Evolutionary conservation across 2,888 invertebrate species (phyloP).

Genomic region (Zele albiditarsus): DNA sequence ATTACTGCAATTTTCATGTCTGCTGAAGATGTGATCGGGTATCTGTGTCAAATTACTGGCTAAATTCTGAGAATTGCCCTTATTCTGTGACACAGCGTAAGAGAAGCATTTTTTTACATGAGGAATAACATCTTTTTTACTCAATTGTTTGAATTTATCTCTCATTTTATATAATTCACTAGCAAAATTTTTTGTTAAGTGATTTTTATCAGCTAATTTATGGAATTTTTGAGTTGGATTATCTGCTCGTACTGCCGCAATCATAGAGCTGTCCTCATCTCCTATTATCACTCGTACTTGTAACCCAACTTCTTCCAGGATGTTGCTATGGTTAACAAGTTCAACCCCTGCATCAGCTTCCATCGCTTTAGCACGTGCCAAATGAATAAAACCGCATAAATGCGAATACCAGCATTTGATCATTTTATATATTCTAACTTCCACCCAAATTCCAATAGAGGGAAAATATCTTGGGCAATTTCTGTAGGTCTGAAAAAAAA

Average conservation of each 20-base stretch:
- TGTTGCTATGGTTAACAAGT: conserved; percentile 27
- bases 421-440: too few species aligned
- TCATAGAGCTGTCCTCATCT: conserved; percentile 42
- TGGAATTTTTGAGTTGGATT: conserved; percentile 8
- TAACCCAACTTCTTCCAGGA: conserved; percentile 35
- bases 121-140: conserved; percentile 4
- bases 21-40: conserved; percentile 37
- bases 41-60: neutral
- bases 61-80: conserved; percentile 27
- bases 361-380: conserved; percentile 49
- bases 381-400: too few species aligned
- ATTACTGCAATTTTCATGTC: neutral
- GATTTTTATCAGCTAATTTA: conserved; percentile 22
- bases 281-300: conserved; percentile 39
- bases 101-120: conserved; percentile 31
- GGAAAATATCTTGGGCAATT: conserved; percentile 13
- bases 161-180: conserved; percentile 18
- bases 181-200: neutral
- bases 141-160: conserved; percentile 15
- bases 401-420: too few species aligned
- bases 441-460: conserved; percentile 17
- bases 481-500: conserved; percentile 2
- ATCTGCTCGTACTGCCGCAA: conserved; percentile 28
- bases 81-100: conserved; percentile 7
- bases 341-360: conserved; percentile 40